Base-by-base conservation (phyloP, 2,113 vertebrate genomes). In the Ophthalmolycus amberensis region DNA sequence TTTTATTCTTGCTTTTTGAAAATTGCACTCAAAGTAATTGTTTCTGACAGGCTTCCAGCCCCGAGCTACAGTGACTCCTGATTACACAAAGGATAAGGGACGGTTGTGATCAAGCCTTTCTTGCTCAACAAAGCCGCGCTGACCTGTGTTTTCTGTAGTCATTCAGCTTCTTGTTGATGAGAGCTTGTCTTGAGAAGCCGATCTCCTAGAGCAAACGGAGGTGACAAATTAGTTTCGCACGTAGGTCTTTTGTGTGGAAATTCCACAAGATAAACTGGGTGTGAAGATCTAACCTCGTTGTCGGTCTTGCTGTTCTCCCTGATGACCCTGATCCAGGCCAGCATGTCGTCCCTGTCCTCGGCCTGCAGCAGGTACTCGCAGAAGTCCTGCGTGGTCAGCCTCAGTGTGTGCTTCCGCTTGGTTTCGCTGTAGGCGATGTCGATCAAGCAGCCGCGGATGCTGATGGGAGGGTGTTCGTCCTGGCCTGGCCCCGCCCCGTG, bases 381-480 rank as follows among this genome's bases (percentile, higher is more conserved):
- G 95, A 97, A 98, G 96, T 99, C 97, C 94, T 97, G 97, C 50
- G 98, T 99, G 92, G 97, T 99, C 92, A 99, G 96, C 78, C 98
- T 95, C 95, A 99, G 95, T 82, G 97, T 96, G 93, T 99, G 96
- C 92, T 98, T 99, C 79, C 97, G 96, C 93, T 98, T 98, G 89
- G 97, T 99, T 88, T 98, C 97, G 88, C 97, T 98, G 96, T 99
- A 99, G 87, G 98, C 98, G 79, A 99, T 99, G 96, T 99, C 98
- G 88, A 98, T 96, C 92, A 99, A 95, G 95, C 98, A 98, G 94
- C 97, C 97, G 72, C 95, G 95, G 94, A 99, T 95, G 95, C 96
- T 97, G 96, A 98, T 95, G 64, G 96, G 97, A 89, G 96, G 96
- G 93, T 97, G 96, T 88, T 98, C 96, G 80, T 97, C 97, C 93